Base-by-base conservation (phyloP, 1,140 invertebrate species). In the Branchinecta lindahli region DNA sequence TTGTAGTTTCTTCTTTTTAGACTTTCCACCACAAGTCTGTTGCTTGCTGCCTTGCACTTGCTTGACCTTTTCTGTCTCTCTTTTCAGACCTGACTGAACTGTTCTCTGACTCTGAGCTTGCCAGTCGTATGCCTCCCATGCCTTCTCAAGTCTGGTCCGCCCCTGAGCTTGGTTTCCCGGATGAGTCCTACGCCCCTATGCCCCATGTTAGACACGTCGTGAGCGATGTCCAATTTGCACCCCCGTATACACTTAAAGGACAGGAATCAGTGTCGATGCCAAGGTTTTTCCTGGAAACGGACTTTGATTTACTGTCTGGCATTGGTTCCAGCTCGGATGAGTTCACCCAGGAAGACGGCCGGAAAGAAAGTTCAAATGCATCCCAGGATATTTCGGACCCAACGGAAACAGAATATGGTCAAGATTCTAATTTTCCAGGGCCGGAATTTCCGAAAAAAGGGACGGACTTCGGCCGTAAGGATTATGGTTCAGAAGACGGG, bases 291-390 rank as follows among this genome's bases (percentile, higher is more conserved):
- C 52, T 61, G 18, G 52, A 61, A 20, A 15, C 52, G 4, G 52
- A 52, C 21, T 65, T 46, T 45, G 71, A 72, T 46, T 18, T 72
- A 10, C 45, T 72, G n/a, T 72, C 71, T 46, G 71, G 71, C n/a
- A 72, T 72, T 44, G 71, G 71, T 18, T 72, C 71, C 44, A 72
- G 52, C 44, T 66, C 68, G 12, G 68, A 47, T 21, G 68, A 69
- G 10, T 46, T 45, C 47, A 46, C 47, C 12, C 47, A 45, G 8
- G 47, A 69, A 45, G 68, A 69, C 44, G 18, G 44, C 10, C 46
- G 44, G 67, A 15, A 45, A 45, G 33, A 68, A n/a, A n/a, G 44
- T 45, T 44, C 21, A 15, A 18, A 68, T 45, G 46, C 44, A 46
- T 46, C 47, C 68, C 45, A 69, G 8, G 47, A 46, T 15, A 47